Base-by-base conservation (phyloP, 2,113 vertebrate genomes). In the Dromaius novaehollandiae region DNA sequence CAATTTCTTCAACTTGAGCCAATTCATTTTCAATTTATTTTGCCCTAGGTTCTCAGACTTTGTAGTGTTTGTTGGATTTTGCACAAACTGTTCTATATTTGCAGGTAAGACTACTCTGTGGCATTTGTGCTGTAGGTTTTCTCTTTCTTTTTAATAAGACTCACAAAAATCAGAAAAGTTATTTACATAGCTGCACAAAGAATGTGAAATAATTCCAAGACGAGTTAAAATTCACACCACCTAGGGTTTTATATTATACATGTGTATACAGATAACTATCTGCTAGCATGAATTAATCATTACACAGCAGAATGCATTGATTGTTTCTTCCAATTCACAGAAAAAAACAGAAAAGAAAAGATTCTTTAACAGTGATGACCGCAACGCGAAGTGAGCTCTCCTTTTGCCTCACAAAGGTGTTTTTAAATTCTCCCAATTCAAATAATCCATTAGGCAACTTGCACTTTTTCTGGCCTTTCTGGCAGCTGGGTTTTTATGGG, bases 211-310 rank as follows among this genome's bases (percentile, higher is more conserved):
- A 68, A 86, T 82, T 85, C 85, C 68, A 82, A 70, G 44, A 46
- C 70, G 82, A 87, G 95, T 61, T 95, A 86, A 91, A 79, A 11
- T 18, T 96, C 70, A 40, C 61, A 40, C 24, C 58, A 84, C 71
- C 81, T 53, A 58, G 30, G 69, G 75, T 70, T 50, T 56, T 94
- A 75, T 78, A 11, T 61, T 63, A 55, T 73, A 60, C 30, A 82
- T n/a, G 86, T 76, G 53, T n/a, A 82, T 51, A 83, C 81, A 81
- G 30, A 84, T 53, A 92, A 95, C 75, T 61, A 8, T 79, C 55
- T 69, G 75, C 60, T 86, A 63, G 58, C 83, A 74, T 26, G 74
- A 96, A 50, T 71, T 93, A 91, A 50, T 89, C 42, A 77, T 94
- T 83, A 75, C 2, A 17, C 93, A 77, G 69, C 51, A 78, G 86